Conservation (phyloP, 2,797 vertebrate species). For the Pseudochirops cupreus region DNA sequence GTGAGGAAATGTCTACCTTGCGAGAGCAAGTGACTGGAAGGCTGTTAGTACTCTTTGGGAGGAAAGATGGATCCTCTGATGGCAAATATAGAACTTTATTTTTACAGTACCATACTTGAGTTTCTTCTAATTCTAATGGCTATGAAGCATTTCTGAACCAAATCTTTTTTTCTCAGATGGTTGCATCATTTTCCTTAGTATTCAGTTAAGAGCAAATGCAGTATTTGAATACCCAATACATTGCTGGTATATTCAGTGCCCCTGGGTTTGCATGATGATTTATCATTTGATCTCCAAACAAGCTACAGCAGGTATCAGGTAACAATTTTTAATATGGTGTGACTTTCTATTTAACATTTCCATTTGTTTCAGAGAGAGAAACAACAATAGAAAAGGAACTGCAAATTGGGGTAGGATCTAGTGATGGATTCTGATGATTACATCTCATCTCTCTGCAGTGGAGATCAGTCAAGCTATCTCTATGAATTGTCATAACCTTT, state of each 20-base stretch:
- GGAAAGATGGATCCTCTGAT: neutral
- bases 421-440: neutral
- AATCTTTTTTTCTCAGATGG: neutral
- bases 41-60: neutral
- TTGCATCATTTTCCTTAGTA: neutral
- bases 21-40: neutral
- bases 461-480: neutral
- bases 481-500: neutral
- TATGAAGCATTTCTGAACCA: slow-evolving; percentile 14
- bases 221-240: neutral
- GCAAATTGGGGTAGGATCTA: neutral
- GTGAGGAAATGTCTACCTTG: neutral
- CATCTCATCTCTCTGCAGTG: neutral
- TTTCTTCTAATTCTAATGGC: neutral
- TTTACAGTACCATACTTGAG: neutral
- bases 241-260: neutral
- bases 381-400: neutral
- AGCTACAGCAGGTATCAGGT: neutral
- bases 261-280: neutral
- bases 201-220: slow-evolving; percentile 12
- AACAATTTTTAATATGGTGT: neutral
- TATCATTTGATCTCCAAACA: slow-evolving; percentile 22
- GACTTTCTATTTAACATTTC: slow-evolving; percentile 10
- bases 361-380: slow-evolving; percentile 28
- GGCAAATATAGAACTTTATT: neutral